A percentile compares a stretch with the other conserved stretches of the same genome.
These are phyloP conservation scores for Torymus texanus DNA, from an alignment of 2,888 invertebrate genomes.

Conservation along the genomic window DNA sequence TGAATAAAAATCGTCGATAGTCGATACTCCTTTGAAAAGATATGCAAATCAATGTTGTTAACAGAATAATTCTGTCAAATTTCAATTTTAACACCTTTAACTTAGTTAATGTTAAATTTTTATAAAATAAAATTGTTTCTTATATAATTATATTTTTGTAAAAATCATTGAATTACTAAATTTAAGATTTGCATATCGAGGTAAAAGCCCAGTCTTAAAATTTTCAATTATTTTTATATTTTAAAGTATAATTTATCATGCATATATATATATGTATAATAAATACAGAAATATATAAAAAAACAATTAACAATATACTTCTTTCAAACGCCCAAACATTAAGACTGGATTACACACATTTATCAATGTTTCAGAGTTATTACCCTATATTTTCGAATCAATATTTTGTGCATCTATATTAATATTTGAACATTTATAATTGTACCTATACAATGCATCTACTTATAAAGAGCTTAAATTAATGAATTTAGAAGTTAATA, in stretches of 20 bases:
- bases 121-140: not conserved
- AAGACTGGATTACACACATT: constrained; percentile 16
- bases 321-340: not conserved
- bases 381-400: not conserved
- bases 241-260: too few species aligned
- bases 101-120: not conserved
- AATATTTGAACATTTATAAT: too few species aligned
- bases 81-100: not conserved
- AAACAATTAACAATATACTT: too few species aligned
- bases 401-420: not conserved
- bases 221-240: not conserved
- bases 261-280: too few species aligned
- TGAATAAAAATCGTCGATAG: not conserved
- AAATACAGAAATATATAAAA: too few species aligned
- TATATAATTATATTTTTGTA: not conserved
- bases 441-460: too few species aligned
- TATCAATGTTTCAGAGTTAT: constrained; percentile 11
- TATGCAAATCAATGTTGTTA: too few species aligned
- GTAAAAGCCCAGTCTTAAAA: constrained; percentile 13
- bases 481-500: not conserved
- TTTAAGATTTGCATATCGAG: constrained; percentile 52
- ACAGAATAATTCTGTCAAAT: too few species aligned
- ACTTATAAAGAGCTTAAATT: not conserved
- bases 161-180: constrained; percentile 31
- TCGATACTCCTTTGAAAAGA: too few species aligned